phyloP scores from a whole-genome alignment of 2,113 vertebrate genomes.

The Mobula birostris region DNA sequence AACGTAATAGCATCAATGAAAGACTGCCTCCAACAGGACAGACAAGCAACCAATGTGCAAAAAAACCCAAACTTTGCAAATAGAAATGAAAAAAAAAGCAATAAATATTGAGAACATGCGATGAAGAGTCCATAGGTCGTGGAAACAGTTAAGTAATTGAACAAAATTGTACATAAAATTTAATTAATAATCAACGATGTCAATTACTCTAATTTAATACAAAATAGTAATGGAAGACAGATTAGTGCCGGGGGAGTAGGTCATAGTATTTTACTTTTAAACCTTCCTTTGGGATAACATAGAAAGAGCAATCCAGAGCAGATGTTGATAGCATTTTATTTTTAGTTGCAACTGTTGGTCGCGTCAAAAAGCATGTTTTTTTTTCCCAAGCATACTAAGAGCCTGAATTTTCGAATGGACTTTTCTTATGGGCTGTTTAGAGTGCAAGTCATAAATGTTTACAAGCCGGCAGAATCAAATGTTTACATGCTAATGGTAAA shows the following conservation, averaged over 20 bases:
- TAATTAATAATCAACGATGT: neutral
- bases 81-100: too few relatives aligned
- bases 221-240: neutral
- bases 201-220: neutral
- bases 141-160: too few relatives aligned
- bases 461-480: neutral
- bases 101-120: too few relatives aligned
- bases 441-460: slow-evolving; percentile 4
- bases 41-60: too few relatives aligned
- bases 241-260: neutral
- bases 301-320: neutral
- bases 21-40: too few relatives aligned
- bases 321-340: too few relatives aligned
- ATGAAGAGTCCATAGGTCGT: too few relatives aligned
- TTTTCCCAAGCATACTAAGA: neutral
- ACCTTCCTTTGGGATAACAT: neutral
- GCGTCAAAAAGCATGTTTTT: neutral
- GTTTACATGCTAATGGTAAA: neutral
- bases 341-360: neutral
- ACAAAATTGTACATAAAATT: neutral
- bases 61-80: too few relatives aligned
- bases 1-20: too few relatives aligned
- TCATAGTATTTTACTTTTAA: neutral
- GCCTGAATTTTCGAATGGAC: neutral
- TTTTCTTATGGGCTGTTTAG: neutral